Evolutionary conservation across 1,140 invertebrate genomes (phyloP), one percentile per base, ranked within the genome.

Genomic region (Ooceraea biroi): DNA sequence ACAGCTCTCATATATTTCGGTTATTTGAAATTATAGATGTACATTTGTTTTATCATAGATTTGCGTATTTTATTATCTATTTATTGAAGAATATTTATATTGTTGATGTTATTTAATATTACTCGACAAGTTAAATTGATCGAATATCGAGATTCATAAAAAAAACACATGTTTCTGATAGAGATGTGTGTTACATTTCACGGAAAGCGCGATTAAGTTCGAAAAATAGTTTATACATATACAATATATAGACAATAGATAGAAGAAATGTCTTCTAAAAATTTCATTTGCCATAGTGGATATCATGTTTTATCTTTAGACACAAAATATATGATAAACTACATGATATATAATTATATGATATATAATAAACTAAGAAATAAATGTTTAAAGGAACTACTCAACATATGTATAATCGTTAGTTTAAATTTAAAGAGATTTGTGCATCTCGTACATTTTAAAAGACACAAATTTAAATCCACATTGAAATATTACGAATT

Each of bases 81-180:
- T 73, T 73, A 27, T 36, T n/a, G 41, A 44, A 73, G 22, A 3
- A 58, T 60, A 73, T 73, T 73, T 71, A 36, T 36, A 71, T 36
- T 50, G 27, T 71, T 73, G 17, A 60, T 27, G 0, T 72, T 72
- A 58, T 58, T 44, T 73, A 57, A n/a, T 57, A 41, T 57, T 22
- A 55, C 8, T 22, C 25, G 0, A 30, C 30, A 55, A 72, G 19
- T 25, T 22, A 63, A 63, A 14, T n/a, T 41, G 25, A 48, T 36
- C 36, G 10, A 57, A 19, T 17, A 55, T 55, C 4, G 12, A 36
- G 36, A 41, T 25, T 73, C 0, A 10, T 22, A 57, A 57, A 57
- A n/a, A 17, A 72, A 50, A 66, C 8, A 30, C n/a, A 71, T 14
- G 14, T 72, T 17, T 14, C 19, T 68, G 14, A 14, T 44, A 69